These are phyloP conservation scores for Drosophila quasianomalipes DNA, from an alignment of 2,888 invertebrate genomes.

Conservation along the genomic window DNA sequence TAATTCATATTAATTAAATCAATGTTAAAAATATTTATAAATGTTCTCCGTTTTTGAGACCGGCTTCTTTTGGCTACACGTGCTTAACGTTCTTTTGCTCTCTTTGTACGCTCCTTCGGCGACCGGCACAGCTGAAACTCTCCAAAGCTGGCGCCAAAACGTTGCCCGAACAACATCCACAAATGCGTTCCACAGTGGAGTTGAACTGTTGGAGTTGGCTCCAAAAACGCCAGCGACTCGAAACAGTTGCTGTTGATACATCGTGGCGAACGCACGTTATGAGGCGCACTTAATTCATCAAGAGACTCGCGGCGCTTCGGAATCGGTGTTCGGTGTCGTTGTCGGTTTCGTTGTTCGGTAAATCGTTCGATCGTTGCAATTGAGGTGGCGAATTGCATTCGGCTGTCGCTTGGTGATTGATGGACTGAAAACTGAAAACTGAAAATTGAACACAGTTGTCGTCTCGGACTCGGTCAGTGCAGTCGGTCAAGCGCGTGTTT, in stretches of 20 bases:
- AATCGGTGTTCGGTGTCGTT: constrained; percentile 43
- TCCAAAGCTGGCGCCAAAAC: constrained; percentile 73
- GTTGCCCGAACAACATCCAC: constrained; percentile 67
- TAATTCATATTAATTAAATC: not conserved
- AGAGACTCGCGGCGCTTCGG: constrained; percentile 35
- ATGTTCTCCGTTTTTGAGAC: not conserved
- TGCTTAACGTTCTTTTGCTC: constrained; percentile 22
- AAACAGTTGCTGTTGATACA: constrained; percentile 71
- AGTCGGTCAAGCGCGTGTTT: constrained; percentile 39
- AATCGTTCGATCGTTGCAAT: constrained; percentile 63
- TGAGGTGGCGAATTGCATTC: constrained; percentile 66
- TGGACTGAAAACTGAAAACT: constrained; percentile 39
- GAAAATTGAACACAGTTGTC: constrained; percentile 52
- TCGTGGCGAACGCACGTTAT: constrained; percentile 63
- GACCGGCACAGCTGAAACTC: constrained; percentile 63
- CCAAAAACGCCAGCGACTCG: constrained; percentile 36
- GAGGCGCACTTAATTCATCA: constrained; percentile 38
- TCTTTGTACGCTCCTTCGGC: constrained; percentile 16
- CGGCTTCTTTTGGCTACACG: constrained; percentile 44
- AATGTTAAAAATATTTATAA: rapidly evolving
- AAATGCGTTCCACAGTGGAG: constrained; percentile 58
- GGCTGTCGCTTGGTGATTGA: constrained; percentile 67
- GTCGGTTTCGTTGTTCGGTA: constrained; percentile 32
- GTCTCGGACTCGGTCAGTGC: constrained; percentile 64
- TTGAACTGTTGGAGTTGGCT: constrained; percentile 51